phyloP scores from a whole-genome alignment of 2,797 vertebrate species.

The Phoebastria nigripes region DNA sequence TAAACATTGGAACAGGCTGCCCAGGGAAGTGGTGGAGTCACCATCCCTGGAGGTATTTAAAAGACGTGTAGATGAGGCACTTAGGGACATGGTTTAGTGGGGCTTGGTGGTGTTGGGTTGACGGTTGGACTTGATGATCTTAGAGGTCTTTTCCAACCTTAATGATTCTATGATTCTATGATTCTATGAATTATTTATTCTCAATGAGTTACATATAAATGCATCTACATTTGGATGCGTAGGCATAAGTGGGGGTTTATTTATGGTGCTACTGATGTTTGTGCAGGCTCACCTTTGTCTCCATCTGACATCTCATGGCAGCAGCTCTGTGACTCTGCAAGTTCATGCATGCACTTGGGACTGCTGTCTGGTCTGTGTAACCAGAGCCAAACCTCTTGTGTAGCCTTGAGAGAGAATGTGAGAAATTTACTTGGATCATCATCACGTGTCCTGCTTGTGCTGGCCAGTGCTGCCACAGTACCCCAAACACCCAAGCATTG shows the following conservation, averaged over 20 bases:
- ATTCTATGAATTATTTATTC: not conserved
- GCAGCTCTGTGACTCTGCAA: not conserved
- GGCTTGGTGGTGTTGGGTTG: too few relatives aligned
- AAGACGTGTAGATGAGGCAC: too few relatives aligned
- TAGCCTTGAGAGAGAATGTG: not conserved
- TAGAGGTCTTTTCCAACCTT: too few relatives aligned
- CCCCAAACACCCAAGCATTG: not conserved
- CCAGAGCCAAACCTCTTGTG: not conserved
- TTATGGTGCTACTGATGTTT: not conserved
- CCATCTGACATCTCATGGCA: not conserved
- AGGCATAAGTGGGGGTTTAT: not conserved
- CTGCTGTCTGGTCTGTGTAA: not conserved
- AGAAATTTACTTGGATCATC: not conserved
- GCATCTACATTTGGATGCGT: not conserved
- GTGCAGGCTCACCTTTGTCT: not conserved
- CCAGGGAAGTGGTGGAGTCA: too few relatives aligned
- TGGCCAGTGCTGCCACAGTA: not conserved
- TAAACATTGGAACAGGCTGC: too few relatives aligned
- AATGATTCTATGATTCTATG: too few relatives aligned
- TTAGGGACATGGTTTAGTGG: too few relatives aligned
- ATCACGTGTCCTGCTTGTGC: not conserved
- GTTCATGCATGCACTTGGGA: fast-evolving
- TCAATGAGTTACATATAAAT: not conserved
- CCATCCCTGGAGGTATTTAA: too few relatives aligned
- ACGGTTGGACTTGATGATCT: too few relatives aligned